phyloP scores from a whole-genome alignment of 2,113 vertebrate genomes.

The Bujurquina vittata region DNA sequence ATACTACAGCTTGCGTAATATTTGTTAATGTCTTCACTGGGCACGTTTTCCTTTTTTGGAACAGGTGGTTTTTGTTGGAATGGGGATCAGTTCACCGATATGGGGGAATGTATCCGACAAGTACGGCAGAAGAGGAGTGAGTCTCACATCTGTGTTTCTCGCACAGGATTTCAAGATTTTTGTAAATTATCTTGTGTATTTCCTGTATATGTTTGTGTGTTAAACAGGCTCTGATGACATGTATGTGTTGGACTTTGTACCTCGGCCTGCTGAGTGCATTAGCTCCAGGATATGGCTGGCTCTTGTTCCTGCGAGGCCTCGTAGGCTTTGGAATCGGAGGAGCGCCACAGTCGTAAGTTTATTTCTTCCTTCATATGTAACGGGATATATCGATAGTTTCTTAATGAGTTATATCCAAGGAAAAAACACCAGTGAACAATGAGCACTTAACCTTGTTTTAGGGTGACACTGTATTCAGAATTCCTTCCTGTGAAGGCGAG shows the following conservation, averaged over 20 bases:
- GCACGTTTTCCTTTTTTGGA: neutral
- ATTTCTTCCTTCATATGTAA: neutral
- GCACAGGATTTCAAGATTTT: neutral
- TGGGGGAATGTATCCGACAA: conserved; percentile 95
- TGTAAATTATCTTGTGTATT: neutral
- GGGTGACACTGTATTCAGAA: conserved; percentile 91
- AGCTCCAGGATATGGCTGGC: conserved; percentile 88
- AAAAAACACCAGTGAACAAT: neutral
- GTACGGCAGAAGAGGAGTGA: conserved; percentile 92
- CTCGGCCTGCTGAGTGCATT: conserved; percentile 90
- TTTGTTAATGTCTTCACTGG: neutral
- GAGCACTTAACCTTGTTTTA: conserved; percentile 49
- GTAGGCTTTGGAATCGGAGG: conserved; percentile 92
- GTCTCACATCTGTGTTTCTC: conserved; percentile 46
- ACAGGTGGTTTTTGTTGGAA: conserved; percentile 94
- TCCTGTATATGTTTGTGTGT: conserved; percentile 46
- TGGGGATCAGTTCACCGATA: conserved; percentile 90
- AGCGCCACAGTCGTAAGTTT: conserved; percentile 91
- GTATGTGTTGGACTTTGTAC: conserved; percentile 86
- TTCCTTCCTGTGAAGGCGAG: conserved; percentile 91
- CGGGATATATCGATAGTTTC: neutral
- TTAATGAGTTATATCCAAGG: neutral
- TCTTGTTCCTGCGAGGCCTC: conserved; percentile 86
- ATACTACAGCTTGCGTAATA: neutral
- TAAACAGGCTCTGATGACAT: conserved; percentile 80